Base-by-base conservation (phyloP, 2,888 invertebrate species). In the Hypolimnas misippus region DNA sequence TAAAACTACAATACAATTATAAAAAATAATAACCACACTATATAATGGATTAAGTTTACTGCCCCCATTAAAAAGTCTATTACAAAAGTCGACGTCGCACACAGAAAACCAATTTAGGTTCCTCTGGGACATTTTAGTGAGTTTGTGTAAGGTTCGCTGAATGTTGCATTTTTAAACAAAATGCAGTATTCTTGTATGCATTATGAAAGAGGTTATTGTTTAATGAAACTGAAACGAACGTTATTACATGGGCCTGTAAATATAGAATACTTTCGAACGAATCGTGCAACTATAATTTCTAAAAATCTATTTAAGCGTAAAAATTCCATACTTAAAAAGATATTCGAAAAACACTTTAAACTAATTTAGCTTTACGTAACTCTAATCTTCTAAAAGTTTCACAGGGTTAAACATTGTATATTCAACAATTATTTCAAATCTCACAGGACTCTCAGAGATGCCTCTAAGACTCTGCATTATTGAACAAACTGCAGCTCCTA, bases 31-130 rank as follows among this genome's bases (percentile, higher is more conserved):
- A 53, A 53, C 17, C 17, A 53, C 16, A 25, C 17, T 17, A 52
- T 42, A 59, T 55, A 59, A 63, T 38, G 16, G 56, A 61, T 61
- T 57, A 53, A 64, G 52, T 60, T 65, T 57, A 61, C 42, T 49
- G 53, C 40, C 33, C 44, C 61, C 62, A 61, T 65, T 65, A 65
- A 65, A 64, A 65, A 62, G 49, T 49, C 53, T 50, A 57, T 54
- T 57, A 50, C 49, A 59, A 55, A 57, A 65, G 61, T 65, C 61
- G 33, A 60, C 60, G 57, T 61, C 40, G 61, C 54, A 61, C 62
- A 62, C 65, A 62, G 62, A 57, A 61, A 66, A 66, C 52, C 56
- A 62, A 66, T 63, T 66, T 63, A 55, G 54, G 49, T 61, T 52
- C 57, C 66, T 55, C 60, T 61, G 63, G 60, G 60, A 61, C 57